Evolutionary conservation across 2,797 vertebrate species (phyloP).

Genomic region (Distichodus sexfasciatus): DNA sequence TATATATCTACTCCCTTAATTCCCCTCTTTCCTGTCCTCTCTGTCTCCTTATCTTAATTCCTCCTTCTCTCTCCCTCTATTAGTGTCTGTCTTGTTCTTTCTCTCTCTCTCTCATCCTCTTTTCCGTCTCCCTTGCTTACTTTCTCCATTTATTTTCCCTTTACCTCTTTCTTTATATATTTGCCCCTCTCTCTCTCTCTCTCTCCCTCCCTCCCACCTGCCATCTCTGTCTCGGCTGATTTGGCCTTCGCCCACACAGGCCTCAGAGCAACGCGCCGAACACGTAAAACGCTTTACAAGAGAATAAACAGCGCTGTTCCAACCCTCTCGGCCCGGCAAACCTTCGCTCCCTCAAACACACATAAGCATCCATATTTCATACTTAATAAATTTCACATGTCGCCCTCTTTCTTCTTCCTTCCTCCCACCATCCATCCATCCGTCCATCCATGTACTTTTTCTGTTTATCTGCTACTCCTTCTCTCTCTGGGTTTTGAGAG

Average conservation of each 20-base stretch:
- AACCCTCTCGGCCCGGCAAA: constrained; percentile 37
- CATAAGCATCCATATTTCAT: constrained; percentile 60
- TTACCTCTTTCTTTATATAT: constrained; percentile 47
- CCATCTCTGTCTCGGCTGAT: constrained; percentile 67
- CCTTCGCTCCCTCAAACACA: constrained; percentile 44
- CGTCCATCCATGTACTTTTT: too few relatives aligned
- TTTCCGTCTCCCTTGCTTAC: too few relatives aligned
- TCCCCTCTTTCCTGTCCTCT: too few relatives aligned
- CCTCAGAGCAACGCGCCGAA: constrained; percentile 66
- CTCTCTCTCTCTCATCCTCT: not conserved
- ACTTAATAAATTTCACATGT: constrained; percentile 46
- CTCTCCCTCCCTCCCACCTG: constrained; percentile 61
- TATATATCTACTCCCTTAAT: too few relatives aligned
- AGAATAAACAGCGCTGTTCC: constrained; percentile 41
- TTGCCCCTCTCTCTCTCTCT: not conserved
- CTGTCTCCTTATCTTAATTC: too few relatives aligned
- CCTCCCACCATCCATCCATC: too few relatives aligned
- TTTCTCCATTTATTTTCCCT: too few relatives aligned
- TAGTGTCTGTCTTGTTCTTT: too few relatives aligned
- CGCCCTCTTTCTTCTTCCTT: constrained; percentile 51
- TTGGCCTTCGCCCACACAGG: constrained; percentile 76
- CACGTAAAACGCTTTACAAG: constrained; percentile 41
- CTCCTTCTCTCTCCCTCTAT: constrained; percentile 56
- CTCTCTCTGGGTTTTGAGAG: constrained; percentile 19
- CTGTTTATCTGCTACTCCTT: too few relatives aligned